Conservation (phyloP, 2,888 invertebrate genomes). For the Galeopsomyia nigrocyanea region DNA sequence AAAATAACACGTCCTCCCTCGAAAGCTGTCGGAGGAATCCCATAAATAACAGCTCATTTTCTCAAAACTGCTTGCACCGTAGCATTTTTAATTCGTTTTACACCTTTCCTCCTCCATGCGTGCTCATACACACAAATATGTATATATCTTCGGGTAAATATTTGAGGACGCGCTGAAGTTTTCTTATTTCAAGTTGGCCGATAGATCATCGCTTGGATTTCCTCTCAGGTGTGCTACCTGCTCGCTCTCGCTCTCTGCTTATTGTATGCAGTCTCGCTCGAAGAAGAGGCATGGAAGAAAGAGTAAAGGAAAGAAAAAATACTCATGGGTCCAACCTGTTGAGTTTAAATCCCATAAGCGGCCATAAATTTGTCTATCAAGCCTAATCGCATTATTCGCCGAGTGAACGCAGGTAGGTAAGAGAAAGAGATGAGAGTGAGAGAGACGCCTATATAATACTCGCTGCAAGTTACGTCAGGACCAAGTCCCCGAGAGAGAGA, state of each 20-base stretch:
- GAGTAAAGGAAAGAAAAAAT: slow-evolving; percentile 8
- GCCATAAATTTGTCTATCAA: slow-evolving; percentile 59
- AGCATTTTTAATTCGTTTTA: slow-evolving; percentile 41
- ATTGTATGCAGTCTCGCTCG: slow-evolving; percentile 3
- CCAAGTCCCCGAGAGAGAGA: too few species aligned
- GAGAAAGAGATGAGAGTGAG: slow-evolving; percentile 12
- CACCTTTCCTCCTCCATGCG: slow-evolving; percentile 4
- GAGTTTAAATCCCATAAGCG: slow-evolving; percentile 62
- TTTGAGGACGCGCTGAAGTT: slow-evolving; percentile 39
- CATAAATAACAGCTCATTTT: slow-evolving; percentile 43
- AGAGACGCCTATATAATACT: not conserved
- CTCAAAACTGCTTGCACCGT: slow-evolving; percentile 28
- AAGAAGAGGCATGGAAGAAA: too few species aligned
- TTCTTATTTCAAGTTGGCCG: slow-evolving; percentile 30
- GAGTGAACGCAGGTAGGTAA: slow-evolving; percentile 33
- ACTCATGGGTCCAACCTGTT: slow-evolving; percentile 57
- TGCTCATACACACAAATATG: too few species aligned
- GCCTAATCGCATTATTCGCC: slow-evolving; percentile 61
- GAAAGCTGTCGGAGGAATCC: slow-evolving; percentile 1
- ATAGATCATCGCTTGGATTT: slow-evolving; percentile 38
- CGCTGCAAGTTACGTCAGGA: too few species aligned
- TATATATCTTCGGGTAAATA: slow-evolving; percentile 46
- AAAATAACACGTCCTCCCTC: slow-evolving; percentile 18
- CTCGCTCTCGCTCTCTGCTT: slow-evolving; percentile 31
- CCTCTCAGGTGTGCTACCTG: slow-evolving; percentile 28